phyloP scores from a whole-genome alignment of 2,113 vertebrate genomes.

The Pseudois nayaur region DNA sequence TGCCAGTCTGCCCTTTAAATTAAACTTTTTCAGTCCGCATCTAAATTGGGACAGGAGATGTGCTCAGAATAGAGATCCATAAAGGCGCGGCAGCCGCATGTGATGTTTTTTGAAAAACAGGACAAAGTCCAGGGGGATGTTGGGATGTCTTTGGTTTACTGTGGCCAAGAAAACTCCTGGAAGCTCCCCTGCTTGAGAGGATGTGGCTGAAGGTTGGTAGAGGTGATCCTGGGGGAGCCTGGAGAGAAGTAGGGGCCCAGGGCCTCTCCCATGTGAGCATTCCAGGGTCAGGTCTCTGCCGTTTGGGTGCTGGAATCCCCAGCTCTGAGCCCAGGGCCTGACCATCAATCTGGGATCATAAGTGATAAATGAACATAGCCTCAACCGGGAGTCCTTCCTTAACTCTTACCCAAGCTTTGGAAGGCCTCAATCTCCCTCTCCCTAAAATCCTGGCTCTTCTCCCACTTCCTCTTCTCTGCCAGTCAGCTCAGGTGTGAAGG shows the following conservation, averaged over 20 bases:
- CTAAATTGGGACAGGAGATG: conserved; percentile 61
- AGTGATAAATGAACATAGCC: too few species aligned
- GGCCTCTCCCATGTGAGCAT: neutral
- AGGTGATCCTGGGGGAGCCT: neutral
- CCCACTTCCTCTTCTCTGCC: neutral
- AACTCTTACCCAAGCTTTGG: neutral
- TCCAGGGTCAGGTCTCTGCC: neutral
- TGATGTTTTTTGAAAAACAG: neutral
- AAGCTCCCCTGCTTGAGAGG: neutral
- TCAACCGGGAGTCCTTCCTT: neutral
- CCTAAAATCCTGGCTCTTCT: neutral
- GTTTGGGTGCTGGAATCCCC: neutral
- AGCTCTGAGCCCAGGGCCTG: neutral
- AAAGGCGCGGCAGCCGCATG: neutral
- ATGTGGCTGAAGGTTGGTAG: neutral
- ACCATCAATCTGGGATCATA: fast-evolving
- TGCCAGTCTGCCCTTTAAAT: conserved; percentile 70
- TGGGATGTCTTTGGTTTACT: conserved; percentile 50
- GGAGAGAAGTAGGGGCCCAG: neutral
- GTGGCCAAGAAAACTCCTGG: conserved; percentile 9
- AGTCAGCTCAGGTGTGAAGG: neutral
- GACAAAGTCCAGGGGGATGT: conserved; percentile 32
- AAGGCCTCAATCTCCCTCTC: neutral
- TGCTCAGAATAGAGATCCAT: conserved; percentile 61
- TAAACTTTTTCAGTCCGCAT: conserved; percentile 46